Conservation (phyloP, 2,113 vertebrate genomes). For the Conger conger region DNA sequence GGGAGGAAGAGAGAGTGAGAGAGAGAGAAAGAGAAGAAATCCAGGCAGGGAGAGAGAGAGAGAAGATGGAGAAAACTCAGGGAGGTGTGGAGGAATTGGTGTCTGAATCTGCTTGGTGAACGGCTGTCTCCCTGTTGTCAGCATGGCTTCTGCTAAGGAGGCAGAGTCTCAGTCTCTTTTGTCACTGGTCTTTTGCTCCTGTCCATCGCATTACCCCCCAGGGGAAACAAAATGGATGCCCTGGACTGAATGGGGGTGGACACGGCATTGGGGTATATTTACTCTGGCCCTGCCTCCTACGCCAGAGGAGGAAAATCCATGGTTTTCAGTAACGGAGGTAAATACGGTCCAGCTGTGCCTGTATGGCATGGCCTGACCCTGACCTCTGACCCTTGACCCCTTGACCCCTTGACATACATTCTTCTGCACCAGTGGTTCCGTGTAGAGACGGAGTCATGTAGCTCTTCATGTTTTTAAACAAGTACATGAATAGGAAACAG, state of each 20-base stretch:
- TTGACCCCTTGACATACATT: neutral
- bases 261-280: neutral
- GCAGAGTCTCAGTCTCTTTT: conserved; percentile 24
- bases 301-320: neutral
- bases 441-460: neutral
- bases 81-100: conserved; percentile 14
- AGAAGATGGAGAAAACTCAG: neutral
- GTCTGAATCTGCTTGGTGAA: conserved; percentile 3
- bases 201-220: conserved; percentile 31
- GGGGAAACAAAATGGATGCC: neutral
- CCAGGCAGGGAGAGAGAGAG: conserved; percentile 27
- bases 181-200: conserved; percentile 32
- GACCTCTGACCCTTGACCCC: neutral
- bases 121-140: neutral
- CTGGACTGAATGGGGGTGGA: conserved; percentile 16
- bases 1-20: conserved; percentile 39
- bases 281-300: neutral
- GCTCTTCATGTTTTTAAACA: neutral
- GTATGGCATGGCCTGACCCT: neutral
- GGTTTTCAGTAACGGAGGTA: neutral
- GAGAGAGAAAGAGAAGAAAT: conserved; percentile 20
- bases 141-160: neutral
- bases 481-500: no score
- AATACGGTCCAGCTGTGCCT: neutral
- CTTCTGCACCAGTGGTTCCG: neutral